Evolutionary conservation across 2,888 invertebrate species (phyloP), one percentile per base, ranked within the genome.

Genomic region (Druceiella hillmani): DNA sequence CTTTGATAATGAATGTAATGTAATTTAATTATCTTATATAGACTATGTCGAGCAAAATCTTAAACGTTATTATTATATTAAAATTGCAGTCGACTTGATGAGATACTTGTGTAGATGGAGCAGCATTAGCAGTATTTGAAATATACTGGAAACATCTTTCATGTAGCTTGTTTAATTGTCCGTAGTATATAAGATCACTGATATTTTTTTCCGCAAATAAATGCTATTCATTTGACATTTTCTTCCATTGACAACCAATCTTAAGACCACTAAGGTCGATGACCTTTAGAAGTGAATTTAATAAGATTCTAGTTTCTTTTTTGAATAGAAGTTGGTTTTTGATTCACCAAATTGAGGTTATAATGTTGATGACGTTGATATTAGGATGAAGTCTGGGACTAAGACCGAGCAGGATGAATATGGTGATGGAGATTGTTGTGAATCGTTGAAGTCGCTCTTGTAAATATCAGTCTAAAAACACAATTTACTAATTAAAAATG

Each of bases 371-470:
- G 22, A 20, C 22, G 22, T 7, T n/a, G 22, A n/a, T 20, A n/a
- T 20, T 20, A 20, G 6, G 6, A 20, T 7, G 22, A 20, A 20
- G 6, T 20, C 22, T 20, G 22, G 22, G n/a, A 20, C 22, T 9
- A n/a, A n/a, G 22, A 20, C 9, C 22, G 22, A 20, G 22, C 9
- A 20, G 22, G 22, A 6, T 20, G 22, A 20, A 20, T 20, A 20
- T 20, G 22, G 22, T 20, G 22, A 20, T 20, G 22, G 22, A 20
- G 22, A 20, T 20, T 20, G 22, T 20, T 20, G 22, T 20, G 22
- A 20, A 20, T 20, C 22, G 22, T 9, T 20, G 6, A 7, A n/a
- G 22, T 20, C 6, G n/a, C 6, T 20, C 6, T 20, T 9, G 22
- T 20, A n/a, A n/a, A n/a, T n/a, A n/a, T 20, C 22, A 7, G 22